Evolutionary conservation across 2,797 vertebrate species (phyloP).

Genomic region (Rhinella marina): DNA sequence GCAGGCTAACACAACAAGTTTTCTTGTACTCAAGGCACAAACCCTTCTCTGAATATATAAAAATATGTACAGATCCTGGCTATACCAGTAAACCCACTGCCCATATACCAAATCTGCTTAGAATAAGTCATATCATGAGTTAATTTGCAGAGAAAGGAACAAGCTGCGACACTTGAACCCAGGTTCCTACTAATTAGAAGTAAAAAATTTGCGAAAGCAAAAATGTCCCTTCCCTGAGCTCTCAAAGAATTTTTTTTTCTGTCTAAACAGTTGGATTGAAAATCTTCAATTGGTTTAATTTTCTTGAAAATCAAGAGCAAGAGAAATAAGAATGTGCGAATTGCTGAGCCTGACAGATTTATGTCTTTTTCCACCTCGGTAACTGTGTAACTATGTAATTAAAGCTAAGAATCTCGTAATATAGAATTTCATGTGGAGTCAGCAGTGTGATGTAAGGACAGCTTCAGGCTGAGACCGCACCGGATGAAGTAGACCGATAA

Average conservation of each 20-base stretch:
- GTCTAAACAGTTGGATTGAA: neutral
- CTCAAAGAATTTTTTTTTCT: neutral
- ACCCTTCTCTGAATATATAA: neutral
- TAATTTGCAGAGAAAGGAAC: neutral
- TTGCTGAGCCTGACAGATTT: slow-evolving; percentile 33
- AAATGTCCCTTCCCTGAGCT: neutral
- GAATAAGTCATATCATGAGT: neutral
- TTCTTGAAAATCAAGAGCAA: slow-evolving; percentile 28
- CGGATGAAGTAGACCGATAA: neutral
- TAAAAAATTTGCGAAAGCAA: neutral
- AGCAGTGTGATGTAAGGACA: slow-evolving; percentile 34
- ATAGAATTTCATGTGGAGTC: slow-evolving; percentile 32
- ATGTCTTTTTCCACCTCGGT: slow-evolving; percentile 31
- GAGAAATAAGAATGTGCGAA: slow-evolving; percentile 20
- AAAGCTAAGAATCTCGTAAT: slow-evolving; percentile 6
- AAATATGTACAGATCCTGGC: neutral
- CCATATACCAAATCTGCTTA: neutral
- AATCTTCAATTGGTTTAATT: slow-evolving; percentile 25
- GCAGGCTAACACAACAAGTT: neutral
- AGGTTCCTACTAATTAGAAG: neutral
- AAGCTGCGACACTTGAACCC: neutral
- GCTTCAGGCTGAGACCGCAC: neutral
- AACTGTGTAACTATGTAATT: slow-evolving; percentile 27
- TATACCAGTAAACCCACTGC: neutral
- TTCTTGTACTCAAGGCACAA: too few species aligned